Conservation (phyloP, 2,888 invertebrate genomes). For the Drosophila suboccidentalis region DNA sequence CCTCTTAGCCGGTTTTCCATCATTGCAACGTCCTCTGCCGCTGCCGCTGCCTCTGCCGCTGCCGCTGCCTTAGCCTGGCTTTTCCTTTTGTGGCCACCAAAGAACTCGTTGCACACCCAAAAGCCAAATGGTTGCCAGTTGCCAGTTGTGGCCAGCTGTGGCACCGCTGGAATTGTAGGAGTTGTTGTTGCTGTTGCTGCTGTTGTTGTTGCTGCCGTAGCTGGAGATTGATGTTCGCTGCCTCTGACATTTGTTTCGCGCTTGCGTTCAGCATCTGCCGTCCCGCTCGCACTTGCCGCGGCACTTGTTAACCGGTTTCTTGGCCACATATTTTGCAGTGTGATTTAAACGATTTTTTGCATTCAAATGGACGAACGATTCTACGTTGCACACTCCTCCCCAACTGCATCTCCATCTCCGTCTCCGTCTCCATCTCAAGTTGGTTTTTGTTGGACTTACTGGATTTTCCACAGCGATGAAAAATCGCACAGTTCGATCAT, state of each 20-base stretch:
- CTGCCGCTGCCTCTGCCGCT: constrained; percentile 32
- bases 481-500: constrained; percentile 76
- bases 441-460: constrained; percentile 40
- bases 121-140: constrained; percentile 65
- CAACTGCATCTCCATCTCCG: constrained; percentile 21
- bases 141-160: constrained; percentile 41
- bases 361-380: constrained; percentile 56
- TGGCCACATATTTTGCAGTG: constrained; percentile 64
- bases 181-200: constrained; percentile 7
- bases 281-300: constrained; percentile 59
- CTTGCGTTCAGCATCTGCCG: constrained; percentile 53
- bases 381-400: neutral
- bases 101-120: constrained; percentile 76
- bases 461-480: constrained; percentile 71
- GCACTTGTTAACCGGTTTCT: constrained; percentile 60
- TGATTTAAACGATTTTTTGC: constrained; percentile 74
- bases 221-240: constrained; percentile 79
- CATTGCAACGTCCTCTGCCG: constrained; percentile 44
- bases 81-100: constrained; percentile 81
- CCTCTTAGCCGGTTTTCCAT: constrained; percentile 77
- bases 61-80: constrained; percentile 44
- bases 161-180: constrained; percentile 11
- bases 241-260: constrained; percentile 82
- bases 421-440: neutral
- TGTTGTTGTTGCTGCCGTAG: constrained; percentile 23